phyloP scores from a whole-genome alignment of 2,797 vertebrate genomes.

The Acrocephalus scirpaceus region DNA sequence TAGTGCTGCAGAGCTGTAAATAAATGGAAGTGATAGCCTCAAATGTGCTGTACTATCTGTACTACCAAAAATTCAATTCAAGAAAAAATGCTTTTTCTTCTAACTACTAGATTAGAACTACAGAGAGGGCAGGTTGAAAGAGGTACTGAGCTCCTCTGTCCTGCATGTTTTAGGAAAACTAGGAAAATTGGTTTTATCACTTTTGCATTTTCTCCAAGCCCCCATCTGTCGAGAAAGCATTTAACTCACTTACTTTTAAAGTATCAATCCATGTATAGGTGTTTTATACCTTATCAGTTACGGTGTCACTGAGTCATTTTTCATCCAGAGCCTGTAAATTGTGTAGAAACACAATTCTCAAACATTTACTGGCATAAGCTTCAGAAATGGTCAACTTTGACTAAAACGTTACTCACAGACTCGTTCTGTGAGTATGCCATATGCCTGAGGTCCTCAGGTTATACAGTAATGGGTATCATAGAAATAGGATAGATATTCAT shows the following conservation, averaged over 20 bases:
- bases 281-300: background rate
- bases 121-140: background rate
- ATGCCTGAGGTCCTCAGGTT: background rate
- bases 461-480: background rate
- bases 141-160: background rate
- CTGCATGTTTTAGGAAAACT: background rate
- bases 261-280: background rate
- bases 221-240: background rate
- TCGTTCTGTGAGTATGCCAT: background rate
- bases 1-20: constrained; percentile 12
- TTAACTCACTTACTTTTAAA: background rate
- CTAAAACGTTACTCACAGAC: background rate
- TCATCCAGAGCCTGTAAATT: background rate
- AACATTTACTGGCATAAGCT: background rate
- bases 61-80: background rate
- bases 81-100: background rate
- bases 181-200: background rate
- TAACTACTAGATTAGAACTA: background rate
- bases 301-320: background rate
- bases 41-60: background rate
- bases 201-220: background rate
- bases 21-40: background rate
- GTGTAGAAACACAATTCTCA: background rate
- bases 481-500: background rate
- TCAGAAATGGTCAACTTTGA: background rate